Evolutionary conservation across 53 echinoderm and acorn worm species (phyloP).

Genomic region (Actinopyga echinites): DNA sequence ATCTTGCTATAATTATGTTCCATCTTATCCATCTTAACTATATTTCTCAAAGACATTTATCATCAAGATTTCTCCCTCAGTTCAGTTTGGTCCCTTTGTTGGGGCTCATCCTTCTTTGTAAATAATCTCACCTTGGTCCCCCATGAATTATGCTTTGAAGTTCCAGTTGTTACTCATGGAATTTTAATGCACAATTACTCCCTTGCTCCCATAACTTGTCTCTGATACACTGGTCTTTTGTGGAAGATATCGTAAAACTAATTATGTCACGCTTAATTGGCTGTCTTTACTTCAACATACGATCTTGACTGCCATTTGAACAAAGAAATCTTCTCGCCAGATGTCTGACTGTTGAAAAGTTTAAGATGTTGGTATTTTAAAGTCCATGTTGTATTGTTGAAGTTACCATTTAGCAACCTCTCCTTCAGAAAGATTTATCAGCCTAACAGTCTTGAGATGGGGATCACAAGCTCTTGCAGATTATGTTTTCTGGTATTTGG

Average conservation of each 20-base stretch:
- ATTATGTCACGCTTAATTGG: constrained; percentile 28
- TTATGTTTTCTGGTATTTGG: no score
- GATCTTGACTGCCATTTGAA: not conserved
- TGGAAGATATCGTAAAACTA: not conserved
- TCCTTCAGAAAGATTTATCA: no score
- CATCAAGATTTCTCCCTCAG: no score
- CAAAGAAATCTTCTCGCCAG: constrained; percentile 29
- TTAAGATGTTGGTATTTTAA: not conserved
- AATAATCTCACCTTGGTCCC: constrained; percentile 7
- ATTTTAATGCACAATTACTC: constrained; percentile 28
- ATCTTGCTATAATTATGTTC: no score
- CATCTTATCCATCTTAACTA: no score
- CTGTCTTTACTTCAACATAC: constrained; percentile 1
- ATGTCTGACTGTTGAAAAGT: constrained; percentile 25
- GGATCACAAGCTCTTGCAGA: no score
- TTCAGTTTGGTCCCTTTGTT: no score
- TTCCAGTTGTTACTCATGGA: not conserved
- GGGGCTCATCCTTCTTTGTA: not conserved
- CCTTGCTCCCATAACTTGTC: not conserved
- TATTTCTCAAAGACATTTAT: no score
- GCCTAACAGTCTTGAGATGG: no score
- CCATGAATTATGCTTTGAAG: not conserved
- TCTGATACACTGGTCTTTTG: not conserved
- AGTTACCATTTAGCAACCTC: no score
- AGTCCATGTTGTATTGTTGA: no score